Conservation (phyloP, 2,888 invertebrate genomes). For the Toxonevra muliebris region DNA sequence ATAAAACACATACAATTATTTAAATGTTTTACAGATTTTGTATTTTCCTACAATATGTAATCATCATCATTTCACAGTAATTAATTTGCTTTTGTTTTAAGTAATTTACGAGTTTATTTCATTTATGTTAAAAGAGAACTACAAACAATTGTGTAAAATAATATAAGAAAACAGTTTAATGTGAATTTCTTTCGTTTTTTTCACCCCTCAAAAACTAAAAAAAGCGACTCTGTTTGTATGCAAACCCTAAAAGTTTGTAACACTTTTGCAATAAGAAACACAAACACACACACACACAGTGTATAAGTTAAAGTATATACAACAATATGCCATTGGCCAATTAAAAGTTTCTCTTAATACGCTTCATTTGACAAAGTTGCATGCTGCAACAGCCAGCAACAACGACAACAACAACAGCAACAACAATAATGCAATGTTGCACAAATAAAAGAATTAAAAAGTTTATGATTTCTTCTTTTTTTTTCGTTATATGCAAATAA, state of each 20-base stretch:
- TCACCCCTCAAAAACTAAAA: neutral
- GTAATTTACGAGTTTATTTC: no score
- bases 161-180: neutral
- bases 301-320: neutral
- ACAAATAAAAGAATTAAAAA: slow-evolving; percentile 12
- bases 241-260: no score
- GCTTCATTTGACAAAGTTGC: slow-evolving; percentile 57
- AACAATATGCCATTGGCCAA: slow-evolving; percentile 57
- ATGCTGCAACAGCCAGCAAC: slow-evolving; percentile 1
- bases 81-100: no score
- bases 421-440: neutral
- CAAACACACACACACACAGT: neutral
- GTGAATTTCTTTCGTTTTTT: neutral
- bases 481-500: neutral
- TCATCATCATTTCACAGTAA: no score
- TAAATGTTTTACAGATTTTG: no score
- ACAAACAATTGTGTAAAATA: no score
- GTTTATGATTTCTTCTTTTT: neutral
- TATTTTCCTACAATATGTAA: no score
- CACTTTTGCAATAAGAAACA: neutral
- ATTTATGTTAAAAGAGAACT: no score
- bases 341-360: slow-evolving; percentile 59
- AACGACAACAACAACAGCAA: neutral
- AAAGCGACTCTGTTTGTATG: no score
- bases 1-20: no score